These are phyloP conservation scores for Crotalus tigris DNA, from an alignment of 2,113 vertebrate species.

Conservation along the genomic window DNA sequence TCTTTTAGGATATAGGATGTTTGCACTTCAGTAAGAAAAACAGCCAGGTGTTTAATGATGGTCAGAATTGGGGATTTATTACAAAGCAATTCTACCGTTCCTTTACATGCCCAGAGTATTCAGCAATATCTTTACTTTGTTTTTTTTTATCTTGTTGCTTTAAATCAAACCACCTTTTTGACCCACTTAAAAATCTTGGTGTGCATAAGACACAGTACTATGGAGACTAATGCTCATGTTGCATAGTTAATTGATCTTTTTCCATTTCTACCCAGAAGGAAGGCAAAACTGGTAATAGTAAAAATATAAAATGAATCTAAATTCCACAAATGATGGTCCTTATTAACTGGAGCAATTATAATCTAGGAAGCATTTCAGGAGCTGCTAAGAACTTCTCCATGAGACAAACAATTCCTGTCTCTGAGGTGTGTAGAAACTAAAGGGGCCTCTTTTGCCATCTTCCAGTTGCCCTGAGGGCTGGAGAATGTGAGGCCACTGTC, in stretches of 20 bases:
- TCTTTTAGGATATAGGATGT: not conserved
- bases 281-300: not conserved
- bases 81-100: not conserved
- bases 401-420: not conserved
- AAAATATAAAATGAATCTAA: not conserved
- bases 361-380: not conserved
- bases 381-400: not conserved
- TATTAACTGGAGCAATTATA: not conserved
- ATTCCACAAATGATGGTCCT: not conserved
- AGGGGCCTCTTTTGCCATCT: not conserved
- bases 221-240: not conserved
- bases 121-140: not conserved
- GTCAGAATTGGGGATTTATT: not conserved
- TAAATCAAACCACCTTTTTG: not conserved
- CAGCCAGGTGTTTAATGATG: not conserved
- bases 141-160: not conserved
- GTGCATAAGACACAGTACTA: not conserved
- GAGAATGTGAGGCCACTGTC: conserved; percentile 3
- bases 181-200: not conserved
- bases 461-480: conserved; percentile 39
- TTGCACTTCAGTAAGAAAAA: fast-evolving
- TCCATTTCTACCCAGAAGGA: not conserved
- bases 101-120: not conserved
- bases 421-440: not conserved
- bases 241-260: not conserved